phyloP scores from a whole-genome alignment of 2,797 vertebrate species.

The Rhynchotus rufescens region DNA sequence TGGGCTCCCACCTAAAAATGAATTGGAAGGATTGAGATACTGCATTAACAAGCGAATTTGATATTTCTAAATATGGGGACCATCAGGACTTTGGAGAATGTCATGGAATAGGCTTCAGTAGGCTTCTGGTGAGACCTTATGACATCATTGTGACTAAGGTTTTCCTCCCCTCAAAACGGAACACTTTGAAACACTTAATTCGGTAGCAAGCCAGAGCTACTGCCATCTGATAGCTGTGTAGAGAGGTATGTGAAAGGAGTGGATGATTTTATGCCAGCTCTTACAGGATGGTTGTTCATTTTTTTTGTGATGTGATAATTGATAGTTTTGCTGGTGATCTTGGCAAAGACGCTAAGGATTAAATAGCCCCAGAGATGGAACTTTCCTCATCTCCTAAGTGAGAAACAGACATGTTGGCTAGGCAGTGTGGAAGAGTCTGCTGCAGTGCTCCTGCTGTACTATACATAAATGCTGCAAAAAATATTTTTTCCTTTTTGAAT shows the following conservation, averaged over 20 bases:
- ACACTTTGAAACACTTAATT: slow-evolving; percentile 25
- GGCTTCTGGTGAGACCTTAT: background rate
- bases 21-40: background rate
- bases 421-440: slow-evolving; percentile 15
- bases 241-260: slow-evolving; percentile 56
- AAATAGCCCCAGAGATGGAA: slow-evolving; percentile 55
- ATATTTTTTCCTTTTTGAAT: background rate
- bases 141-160: slow-evolving; percentile 30
- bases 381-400: slow-evolving; percentile 51
- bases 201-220: slow-evolving; percentile 43
- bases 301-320: slow-evolving; percentile 71
- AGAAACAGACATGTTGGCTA: slow-evolving; percentile 50
- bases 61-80: slow-evolving; percentile 12
- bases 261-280: slow-evolving; percentile 50
- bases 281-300: slow-evolving; percentile 54
- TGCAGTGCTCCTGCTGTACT: slow-evolving; percentile 8
- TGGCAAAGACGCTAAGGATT: slow-evolving; percentile 59
- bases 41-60: background rate
- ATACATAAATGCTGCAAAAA: background rate
- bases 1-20: slow-evolving; percentile 54
- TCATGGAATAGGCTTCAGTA: background rate
- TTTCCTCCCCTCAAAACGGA: background rate
- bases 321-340: slow-evolving; percentile 58
- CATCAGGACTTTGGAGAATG: background rate
- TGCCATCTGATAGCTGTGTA: slow-evolving; percentile 49